phyloP scores from a whole-genome alignment of 1,140 invertebrate genomes.

The Platorchestia sp. region DNA sequence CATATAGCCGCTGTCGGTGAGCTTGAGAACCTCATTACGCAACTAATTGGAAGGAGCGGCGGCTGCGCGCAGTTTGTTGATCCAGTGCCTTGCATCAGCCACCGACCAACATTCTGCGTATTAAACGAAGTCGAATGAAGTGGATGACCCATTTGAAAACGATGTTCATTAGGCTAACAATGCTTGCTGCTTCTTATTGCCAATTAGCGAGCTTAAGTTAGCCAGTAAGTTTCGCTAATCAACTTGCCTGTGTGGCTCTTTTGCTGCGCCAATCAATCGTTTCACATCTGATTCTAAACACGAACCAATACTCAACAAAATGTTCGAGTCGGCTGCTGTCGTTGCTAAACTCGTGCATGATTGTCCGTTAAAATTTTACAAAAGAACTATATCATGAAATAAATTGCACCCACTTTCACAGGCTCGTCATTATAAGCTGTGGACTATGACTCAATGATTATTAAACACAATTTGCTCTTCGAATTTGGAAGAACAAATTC shows the following conservation, averaged over 20 bases:
- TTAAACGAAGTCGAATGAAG: background rate
- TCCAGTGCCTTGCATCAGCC: background rate
- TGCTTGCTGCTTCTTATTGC: background rate
- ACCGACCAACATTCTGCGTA: background rate
- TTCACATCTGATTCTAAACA: background rate
- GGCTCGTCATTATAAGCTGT: too few relatives aligned
- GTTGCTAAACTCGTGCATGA: background rate
- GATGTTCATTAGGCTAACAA: background rate
- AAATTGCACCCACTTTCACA: too few relatives aligned
- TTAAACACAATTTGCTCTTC: too few relatives aligned
- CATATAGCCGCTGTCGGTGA: background rate
- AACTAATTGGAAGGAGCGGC: background rate
- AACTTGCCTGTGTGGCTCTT: background rate
- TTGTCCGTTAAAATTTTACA: background rate
- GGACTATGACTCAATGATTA: too few relatives aligned
- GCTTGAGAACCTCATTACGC: background rate
- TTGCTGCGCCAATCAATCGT: background rate
- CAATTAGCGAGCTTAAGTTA: background rate
- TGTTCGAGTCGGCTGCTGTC: background rate
- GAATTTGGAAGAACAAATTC: too few relatives aligned
- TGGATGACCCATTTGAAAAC: background rate
- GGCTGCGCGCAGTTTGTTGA: background rate
- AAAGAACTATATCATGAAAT: too few relatives aligned
- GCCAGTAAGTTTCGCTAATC: background rate
- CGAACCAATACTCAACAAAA: background rate